Evolutionary conservation across 2,113 vertebrate species (phyloP).

Genomic region (Barnardius zonarius): DNA sequence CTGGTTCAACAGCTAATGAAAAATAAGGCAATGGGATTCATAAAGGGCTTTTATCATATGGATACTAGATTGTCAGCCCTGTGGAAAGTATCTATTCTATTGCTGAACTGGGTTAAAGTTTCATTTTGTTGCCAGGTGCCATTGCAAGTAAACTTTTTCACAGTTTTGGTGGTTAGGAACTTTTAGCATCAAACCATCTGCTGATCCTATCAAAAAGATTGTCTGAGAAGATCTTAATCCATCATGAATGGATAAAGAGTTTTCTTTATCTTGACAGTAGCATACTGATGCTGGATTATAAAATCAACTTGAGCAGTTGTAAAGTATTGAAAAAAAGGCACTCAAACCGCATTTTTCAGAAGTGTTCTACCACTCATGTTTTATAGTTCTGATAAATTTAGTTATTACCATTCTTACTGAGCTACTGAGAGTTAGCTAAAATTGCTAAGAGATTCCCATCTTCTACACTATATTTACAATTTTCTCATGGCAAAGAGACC

Average conservation of each 20-base stretch:
- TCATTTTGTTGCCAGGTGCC: background rate
- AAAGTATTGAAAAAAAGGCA: background rate
- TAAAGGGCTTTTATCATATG: background rate
- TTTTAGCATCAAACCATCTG: background rate
- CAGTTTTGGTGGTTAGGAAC: background rate
- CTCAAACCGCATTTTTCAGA: background rate
- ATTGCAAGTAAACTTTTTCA: background rate
- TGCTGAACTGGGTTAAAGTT: background rate
- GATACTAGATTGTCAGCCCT: background rate
- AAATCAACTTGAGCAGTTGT: background rate
- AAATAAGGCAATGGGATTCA: background rate
- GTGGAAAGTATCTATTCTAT: background rate
- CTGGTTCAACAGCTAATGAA: background rate
- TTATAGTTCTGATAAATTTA: background rate
- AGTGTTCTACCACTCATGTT: background rate
- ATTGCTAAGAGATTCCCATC: background rate
- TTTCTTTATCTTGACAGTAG: background rate
- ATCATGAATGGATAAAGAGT: background rate
- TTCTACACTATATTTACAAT: background rate
- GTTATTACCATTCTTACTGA: background rate
- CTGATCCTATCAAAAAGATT: background rate
- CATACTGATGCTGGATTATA: background rate
- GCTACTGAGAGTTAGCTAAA: background rate
- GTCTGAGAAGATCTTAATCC: background rate
- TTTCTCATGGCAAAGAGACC: background rate